Evolutionary conservation across 2,888 invertebrate species (phyloP).

Genomic region (Agrotis exclamationis): DNA sequence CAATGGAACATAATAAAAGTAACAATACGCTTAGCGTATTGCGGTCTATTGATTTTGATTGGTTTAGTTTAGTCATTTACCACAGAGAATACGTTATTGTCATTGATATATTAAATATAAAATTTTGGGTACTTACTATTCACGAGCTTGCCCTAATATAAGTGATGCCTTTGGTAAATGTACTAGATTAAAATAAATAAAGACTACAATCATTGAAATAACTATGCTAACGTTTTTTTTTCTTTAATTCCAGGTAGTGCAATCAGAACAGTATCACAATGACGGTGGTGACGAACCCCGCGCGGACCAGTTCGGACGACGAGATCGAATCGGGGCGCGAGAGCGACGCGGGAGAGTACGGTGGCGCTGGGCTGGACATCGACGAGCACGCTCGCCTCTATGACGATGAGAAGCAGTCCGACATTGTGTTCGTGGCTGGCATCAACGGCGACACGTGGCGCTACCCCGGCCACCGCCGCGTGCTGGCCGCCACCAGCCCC

Average conservation of each 20-base stretch:
- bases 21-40: slow-evolving; percentile 27
- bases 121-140: neutral
- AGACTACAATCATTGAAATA: neutral
- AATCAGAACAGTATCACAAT: slow-evolving; percentile 72
- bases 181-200: neutral
- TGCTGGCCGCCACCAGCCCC: slow-evolving; percentile 92
- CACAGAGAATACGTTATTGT: neutral
- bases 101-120: neutral
- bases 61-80: neutral
- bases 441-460: slow-evolving; percentile 92
- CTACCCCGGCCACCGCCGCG: slow-evolving; percentile 93
- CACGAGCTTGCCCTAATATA: neutral
- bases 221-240: slow-evolving; percentile 37
- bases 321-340: slow-evolving; percentile 75
- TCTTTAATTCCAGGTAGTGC: slow-evolving; percentile 76
- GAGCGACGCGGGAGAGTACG: slow-evolving; percentile 61
- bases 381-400: slow-evolving; percentile 83
- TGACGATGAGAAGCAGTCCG: slow-evolving; percentile 90
- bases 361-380: slow-evolving; percentile 65
- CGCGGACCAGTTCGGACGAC: slow-evolving; percentile 78
- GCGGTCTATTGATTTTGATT: slow-evolving; percentile 19
- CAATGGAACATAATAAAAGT: slow-evolving; percentile 50
- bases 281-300: slow-evolving; percentile 89
- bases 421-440: slow-evolving; percentile 92
- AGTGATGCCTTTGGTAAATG: neutral